Evolutionary conservation across 2,888 invertebrate species (phyloP), one percentile per base, ranked within the genome.

Genomic region (Entomobrya proxima): DNA sequence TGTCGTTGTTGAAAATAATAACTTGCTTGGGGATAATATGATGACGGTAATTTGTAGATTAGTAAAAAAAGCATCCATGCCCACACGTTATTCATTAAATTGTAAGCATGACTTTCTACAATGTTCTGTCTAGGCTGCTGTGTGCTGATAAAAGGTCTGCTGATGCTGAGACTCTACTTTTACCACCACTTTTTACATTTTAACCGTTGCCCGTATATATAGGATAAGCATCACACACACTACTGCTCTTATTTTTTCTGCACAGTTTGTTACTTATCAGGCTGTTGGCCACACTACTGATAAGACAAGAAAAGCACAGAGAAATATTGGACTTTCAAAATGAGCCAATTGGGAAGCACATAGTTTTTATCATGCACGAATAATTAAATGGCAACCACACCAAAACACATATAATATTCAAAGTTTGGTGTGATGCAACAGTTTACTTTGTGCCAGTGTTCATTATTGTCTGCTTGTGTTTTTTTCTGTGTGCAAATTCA

Each of bases 321-420:
- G 50, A 78, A 64, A 61, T 78, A 78, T 78, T 78, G 67, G 78
- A 78, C 47, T 64, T 61, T 61, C 64, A 78, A 64, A 83, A 52
- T 83, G 75, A 75, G 75, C 75, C 69, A 50, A 64, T 82, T 82
- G 74, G 82, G 75, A 82, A 75, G 61, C 69, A 79, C 37, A 7
- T 75, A n/a, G n/a, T n/a, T n/a, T n/a, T n/a, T n/a, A n/a, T n/a
- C 30, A 72, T 50, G 47, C 47, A n/a, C 47, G n/a, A 24, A 44
- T 30, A 69, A 6, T 30, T 27, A 44, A 15, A 44, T 11, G 9
- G 44, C 55, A 7, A 55, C 55, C 6, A 18, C 24, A 27, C 35
- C 15, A n/a, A 32, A 15, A 72, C 30, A 18, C 27, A 72, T 27
- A 47, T 44, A 27, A 72, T 35, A 72, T 72, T 47, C 72, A 72